Evolutionary conservation across 2,888 invertebrate species (phyloP).

Genomic region (Nomada flava): DNA sequence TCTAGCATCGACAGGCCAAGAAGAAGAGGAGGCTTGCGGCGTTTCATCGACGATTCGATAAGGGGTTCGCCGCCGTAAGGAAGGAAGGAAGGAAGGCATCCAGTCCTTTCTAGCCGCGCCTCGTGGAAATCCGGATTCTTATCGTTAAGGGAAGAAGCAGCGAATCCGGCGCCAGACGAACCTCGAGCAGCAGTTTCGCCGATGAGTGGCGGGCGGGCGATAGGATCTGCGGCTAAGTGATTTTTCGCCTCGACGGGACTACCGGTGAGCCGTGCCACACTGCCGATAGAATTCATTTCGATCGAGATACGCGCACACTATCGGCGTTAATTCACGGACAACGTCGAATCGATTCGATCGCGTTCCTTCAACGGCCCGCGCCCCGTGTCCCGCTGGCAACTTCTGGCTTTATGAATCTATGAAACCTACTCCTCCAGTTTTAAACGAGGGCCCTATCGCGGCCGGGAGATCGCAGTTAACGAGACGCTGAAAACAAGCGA

Average conservation of each 20-base stretch:
- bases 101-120: slow-evolving; percentile 57
- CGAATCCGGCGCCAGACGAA: slow-evolving; percentile 59
- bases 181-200: slow-evolving; percentile 51
- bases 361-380: neutral
- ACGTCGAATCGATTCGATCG: slow-evolving; percentile 47
- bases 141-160: slow-evolving; percentile 56
- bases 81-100: slow-evolving; percentile 42
- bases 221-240: slow-evolving; percentile 73
- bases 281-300: slow-evolving; percentile 66
- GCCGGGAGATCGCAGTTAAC: neutral
- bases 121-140: slow-evolving; percentile 71
- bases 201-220: slow-evolving; percentile 65
- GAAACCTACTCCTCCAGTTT: slow-evolving; percentile 18
- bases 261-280: slow-evolving; percentile 38
- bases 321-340: slow-evolving; percentile 13
- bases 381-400: slow-evolving; percentile 7
- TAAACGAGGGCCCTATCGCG: slow-evolving; percentile 6
- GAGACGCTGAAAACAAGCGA: neutral
- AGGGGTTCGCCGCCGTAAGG: slow-evolving; percentile 48
- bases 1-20: slow-evolving; percentile 35
- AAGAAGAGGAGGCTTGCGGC: slow-evolving; percentile 57
- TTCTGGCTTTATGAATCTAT: slow-evolving; percentile 22
- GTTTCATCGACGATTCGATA: slow-evolving; percentile 68
- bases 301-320: slow-evolving; percentile 52
- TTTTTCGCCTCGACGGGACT: slow-evolving; percentile 69